These are phyloP conservation scores for Vidua chalybeata DNA, from an alignment of 2,113 vertebrate species.

Conservation along the genomic window DNA sequence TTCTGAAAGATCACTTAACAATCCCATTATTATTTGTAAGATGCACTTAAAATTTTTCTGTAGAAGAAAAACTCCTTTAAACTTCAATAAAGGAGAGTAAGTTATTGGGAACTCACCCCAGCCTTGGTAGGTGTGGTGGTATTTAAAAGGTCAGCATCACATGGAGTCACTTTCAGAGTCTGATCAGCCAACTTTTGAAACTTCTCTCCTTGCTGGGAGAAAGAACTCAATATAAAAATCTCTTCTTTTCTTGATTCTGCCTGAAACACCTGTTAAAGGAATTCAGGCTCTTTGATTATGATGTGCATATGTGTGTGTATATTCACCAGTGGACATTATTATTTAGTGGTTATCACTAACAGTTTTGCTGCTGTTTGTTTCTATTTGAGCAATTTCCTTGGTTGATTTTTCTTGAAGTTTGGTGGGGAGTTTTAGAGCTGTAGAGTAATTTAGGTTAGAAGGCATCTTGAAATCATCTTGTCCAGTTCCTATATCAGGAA, in stretches of 20 bases:
- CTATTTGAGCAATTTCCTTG: background rate
- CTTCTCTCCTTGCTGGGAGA: background rate
- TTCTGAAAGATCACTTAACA: background rate
- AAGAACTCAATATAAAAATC: background rate
- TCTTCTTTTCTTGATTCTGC: background rate
- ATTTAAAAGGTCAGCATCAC: background rate
- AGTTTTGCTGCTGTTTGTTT: background rate
- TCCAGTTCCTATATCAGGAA: background rate
- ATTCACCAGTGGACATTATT: background rate
- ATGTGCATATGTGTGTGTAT: background rate
- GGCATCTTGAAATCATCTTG: background rate
- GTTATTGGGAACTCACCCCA: background rate
- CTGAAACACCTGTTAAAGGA: background rate
- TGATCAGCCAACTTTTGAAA: background rate
- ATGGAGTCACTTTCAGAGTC: background rate
- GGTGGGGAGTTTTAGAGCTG: background rate
- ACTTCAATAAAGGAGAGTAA: background rate
- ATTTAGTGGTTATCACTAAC: background rate
- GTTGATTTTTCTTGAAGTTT: background rate
- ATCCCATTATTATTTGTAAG: background rate
- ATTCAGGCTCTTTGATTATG: background rate
- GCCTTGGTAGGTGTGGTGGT: rapidly evolving
- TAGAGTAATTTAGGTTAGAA: background rate
- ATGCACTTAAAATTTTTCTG: background rate
- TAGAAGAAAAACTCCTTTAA: background rate